Evolutionary conservation across 64 coral and sea anemone species (phyloP).

Genomic region (Acropora tenuis): DNA sequence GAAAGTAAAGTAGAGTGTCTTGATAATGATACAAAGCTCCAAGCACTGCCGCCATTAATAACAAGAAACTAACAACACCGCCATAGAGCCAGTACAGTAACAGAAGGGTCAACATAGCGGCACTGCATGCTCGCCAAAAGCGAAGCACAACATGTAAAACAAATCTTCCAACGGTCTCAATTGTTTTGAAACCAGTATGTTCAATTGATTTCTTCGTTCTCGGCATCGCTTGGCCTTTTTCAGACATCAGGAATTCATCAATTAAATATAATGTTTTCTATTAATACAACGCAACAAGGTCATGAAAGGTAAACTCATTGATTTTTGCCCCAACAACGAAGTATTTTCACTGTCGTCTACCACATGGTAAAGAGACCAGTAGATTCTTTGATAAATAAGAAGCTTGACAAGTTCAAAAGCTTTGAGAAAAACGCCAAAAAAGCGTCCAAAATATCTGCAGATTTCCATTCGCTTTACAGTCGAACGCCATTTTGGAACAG

Average conservation of each 20-base stretch:
- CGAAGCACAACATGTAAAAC: constrained; percentile 87
- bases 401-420: not conserved
- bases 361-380: not conserved
- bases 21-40: constrained; percentile 96
- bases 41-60: constrained; percentile 89
- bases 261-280: not conserved
- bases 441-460: not conserved
- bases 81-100: constrained; percentile 97
- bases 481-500: not conserved
- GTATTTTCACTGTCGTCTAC: not conserved
- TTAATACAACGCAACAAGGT: not conserved
- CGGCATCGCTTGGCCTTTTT: constrained; percentile 58
- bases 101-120: constrained; percentile 86
- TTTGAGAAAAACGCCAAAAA: not conserved
- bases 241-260: constrained; percentile 58
- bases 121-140: constrained; percentile 94
- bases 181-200: constrained; percentile 95
- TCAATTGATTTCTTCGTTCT: constrained; percentile 77
- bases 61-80: constrained; percentile 92
- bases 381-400: too few relatives aligned
- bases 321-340: not conserved
- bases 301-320: not conserved
- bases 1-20: constrained; percentile 95
- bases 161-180: constrained; percentile 87
- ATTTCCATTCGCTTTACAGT: not conserved